phyloP scores from a whole-genome alignment of 2,888 invertebrate species.

The Agrochola lota region DNA sequence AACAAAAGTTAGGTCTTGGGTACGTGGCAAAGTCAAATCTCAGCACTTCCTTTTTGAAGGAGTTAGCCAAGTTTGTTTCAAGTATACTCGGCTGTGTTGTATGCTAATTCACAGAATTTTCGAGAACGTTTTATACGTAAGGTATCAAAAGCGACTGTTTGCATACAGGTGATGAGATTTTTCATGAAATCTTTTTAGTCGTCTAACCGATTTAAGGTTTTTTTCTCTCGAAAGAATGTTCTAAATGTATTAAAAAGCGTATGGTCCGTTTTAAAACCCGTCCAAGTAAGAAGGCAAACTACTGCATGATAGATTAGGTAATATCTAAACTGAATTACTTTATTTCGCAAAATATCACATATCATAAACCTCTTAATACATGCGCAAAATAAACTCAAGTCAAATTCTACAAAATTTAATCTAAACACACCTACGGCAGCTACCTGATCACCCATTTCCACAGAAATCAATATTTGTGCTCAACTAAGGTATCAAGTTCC shows the following conservation, averaged over 20 bases:
- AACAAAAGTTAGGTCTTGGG: conserved; percentile 13
- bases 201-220: background rate
- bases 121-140: conserved; percentile 14
- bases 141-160: background rate
- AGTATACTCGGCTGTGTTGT: conserved; percentile 4
- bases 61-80: conserved; percentile 26
- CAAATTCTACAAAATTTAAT: background rate
- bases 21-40: conserved; percentile 18
- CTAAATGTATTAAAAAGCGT: background rate
- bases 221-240: background rate
- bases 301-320: background rate
- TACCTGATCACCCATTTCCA: conserved; percentile 6
- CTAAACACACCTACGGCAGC: background rate
- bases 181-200: background rate
- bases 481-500: conserved; percentile 12
- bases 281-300: background rate
- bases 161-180: background rate
- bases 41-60: background rate
- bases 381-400: background rate
- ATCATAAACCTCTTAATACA: background rate
- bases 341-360: background rate
- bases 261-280: background rate
- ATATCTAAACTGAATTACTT: background rate
- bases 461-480: conserved; percentile 22
- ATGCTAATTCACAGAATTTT: conserved; percentile 28